These are phyloP conservation scores for Tupaia chinensis DNA, from an alignment of 2,113 vertebrate species.

Conservation along the genomic window DNA sequence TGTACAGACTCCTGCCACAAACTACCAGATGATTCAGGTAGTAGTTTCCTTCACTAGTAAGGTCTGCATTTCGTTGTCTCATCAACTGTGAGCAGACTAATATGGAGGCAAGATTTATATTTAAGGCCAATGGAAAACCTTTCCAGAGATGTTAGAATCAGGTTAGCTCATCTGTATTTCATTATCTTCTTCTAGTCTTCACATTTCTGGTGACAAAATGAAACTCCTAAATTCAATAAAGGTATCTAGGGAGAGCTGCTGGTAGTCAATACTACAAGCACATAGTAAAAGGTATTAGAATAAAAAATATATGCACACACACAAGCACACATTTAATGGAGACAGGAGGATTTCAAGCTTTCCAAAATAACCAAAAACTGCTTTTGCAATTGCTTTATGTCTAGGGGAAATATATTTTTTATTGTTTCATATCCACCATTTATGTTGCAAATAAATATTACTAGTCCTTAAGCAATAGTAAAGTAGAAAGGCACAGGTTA, in stretches of 20 bases:
- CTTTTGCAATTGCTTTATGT: not conserved
- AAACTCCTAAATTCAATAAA: conserved; percentile 78
- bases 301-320: not conserved
- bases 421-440: conserved; percentile 15
- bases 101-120: conserved; percentile 72
- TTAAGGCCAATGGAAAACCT: conserved; percentile 70
- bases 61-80: conserved; percentile 73
- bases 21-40: conserved; percentile 72
- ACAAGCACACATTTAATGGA: conserved; percentile 28
- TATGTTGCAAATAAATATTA: conserved; percentile 32
- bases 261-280: conserved; percentile 51
- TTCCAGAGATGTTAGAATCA: conserved; percentile 74
- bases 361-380: conserved; percentile 49
- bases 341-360: conserved; percentile 35
- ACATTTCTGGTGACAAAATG: conserved; percentile 71
- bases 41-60: conserved; percentile 71
- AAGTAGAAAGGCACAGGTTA: not conserved
- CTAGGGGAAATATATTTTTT: not conserved
- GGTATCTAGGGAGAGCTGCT: conserved; percentile 28
- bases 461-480: not conserved
- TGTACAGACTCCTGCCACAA: conserved; percentile 28
- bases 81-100: conserved; percentile 70
- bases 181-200: conserved; percentile 71
- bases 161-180: conserved; percentile 71
- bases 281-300: conserved; percentile 50